Evolutionary conservation across 2,113 vertebrate genomes (phyloP).

Genomic region (Mesocricetus auratus): DNA sequence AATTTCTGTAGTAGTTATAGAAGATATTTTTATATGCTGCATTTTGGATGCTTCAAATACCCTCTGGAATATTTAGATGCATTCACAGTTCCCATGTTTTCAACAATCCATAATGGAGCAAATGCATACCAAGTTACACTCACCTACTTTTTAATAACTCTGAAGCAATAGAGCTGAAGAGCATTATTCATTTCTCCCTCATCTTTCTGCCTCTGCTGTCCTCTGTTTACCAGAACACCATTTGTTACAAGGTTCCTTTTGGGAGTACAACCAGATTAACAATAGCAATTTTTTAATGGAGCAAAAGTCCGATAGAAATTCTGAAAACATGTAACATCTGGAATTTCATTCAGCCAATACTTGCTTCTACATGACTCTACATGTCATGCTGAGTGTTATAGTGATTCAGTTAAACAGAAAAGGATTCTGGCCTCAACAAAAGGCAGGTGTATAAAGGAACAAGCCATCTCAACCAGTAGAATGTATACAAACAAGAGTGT

Average conservation of each 20-base stretch:
- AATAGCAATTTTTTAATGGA: slow-evolving; percentile 37
- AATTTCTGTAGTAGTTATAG: slow-evolving; percentile 46
- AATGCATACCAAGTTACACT: slow-evolving; percentile 16
- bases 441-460: not conserved
- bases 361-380: not conserved
- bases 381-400: not conserved
- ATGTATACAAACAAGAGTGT: not conserved
- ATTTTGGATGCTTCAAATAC: not conserved
- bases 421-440: slow-evolving; percentile 15
- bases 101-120: slow-evolving; percentile 2
- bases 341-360: slow-evolving; percentile 28
- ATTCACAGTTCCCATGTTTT: slow-evolving; percentile 40
- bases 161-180: slow-evolving; percentile 38
- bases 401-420: not conserved
- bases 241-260: slow-evolving; percentile 26
- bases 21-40: slow-evolving; percentile 36
- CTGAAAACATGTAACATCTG: slow-evolving; percentile 58
- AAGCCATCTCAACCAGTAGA: not conserved
- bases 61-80: slow-evolving; percentile 42
- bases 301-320: slow-evolving; percentile 47
- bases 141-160: slow-evolving; percentile 16
- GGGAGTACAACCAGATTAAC: slow-evolving; percentile 56
- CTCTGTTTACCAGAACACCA: slow-evolving; percentile 44
- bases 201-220: slow-evolving; percentile 54
- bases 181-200: slow-evolving; percentile 15